Evolutionary conservation across 1,140 invertebrate genomes (phyloP).

Genomic region (Pygmarrhopalites habei): DNA sequence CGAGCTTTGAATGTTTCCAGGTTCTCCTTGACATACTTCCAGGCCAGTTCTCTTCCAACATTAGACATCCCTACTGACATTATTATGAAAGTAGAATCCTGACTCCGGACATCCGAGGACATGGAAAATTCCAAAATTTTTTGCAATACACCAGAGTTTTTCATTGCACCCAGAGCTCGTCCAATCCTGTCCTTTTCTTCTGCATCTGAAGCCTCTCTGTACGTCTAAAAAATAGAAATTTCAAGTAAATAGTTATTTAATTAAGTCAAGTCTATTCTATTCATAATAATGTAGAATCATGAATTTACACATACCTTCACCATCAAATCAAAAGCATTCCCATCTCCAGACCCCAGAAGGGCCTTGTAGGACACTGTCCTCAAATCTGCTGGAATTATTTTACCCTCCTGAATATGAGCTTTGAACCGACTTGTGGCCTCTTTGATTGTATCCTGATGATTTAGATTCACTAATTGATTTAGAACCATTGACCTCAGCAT

Average conservation of each 20-base stretch:
- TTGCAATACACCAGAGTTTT: background rate
- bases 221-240: conserved; percentile 48
- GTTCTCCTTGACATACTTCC: conserved; percentile 83
- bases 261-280: background rate
- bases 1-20: conserved; percentile 63
- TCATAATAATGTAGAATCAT: no score
- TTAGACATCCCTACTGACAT: conserved; percentile 48
- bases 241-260: background rate
- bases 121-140: conserved; percentile 1
- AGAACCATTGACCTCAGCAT: conserved; percentile 77
- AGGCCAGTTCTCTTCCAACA: conserved; percentile 71
- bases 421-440: conserved; percentile 65
- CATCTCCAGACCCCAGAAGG: conserved; percentile 62
- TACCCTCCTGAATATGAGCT: conserved; percentile 55
- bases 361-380: conserved; percentile 77
- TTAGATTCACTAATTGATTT: conserved; percentile 67
- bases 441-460: conserved; percentile 64
- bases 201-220: conserved; percentile 73
- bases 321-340: conserved; percentile 65
- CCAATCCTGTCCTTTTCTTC: conserved; percentile 89
- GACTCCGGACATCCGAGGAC: conserved; percentile 6
- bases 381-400: conserved; percentile 71
- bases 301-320: conserved; percentile 50
- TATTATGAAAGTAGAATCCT: conserved; percentile 4
- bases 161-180: conserved; percentile 61